Evolutionary conservation across 2,113 vertebrate genomes (phyloP), one percentile per base, ranked within the genome.

Genomic region (Cavia porcellus): DNA sequence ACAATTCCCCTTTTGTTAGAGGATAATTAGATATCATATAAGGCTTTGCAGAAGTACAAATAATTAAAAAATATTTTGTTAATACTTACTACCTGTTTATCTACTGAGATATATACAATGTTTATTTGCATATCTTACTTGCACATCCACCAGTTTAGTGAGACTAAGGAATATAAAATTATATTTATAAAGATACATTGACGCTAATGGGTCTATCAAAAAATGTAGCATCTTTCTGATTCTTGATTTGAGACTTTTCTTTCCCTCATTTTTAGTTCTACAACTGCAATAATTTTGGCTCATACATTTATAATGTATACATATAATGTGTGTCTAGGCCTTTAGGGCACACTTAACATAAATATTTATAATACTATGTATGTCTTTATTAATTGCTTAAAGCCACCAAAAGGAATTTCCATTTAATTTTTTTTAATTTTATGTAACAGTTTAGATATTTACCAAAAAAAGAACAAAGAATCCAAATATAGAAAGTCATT

Each of bases 301-400:
- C 92, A 7, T 88, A 52, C 6, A 15, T 70, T 87, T 77, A 11
- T 57, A 80, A 52, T 17, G 35, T 75, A 90, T 90, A 47, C 47
- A 1, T 24, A 25, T 62, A 62, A 62, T 85, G 42, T 15, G 38
- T 86, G 20, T 59, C 75, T 92, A 85, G 42, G 25, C 4, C 61
- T 30, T 61, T 24, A 9, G 2, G 6, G 3, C 68, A 52, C 0
- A 79, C 9, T 38, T 38, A 77, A 25, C 1, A 32, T 55, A 85
- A 3, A 55, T 86, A 83, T 90, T 90, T 94, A 62, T 0, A 81
- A 1, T 85, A 28, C 9, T 57, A 79, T n/a, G 80, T 86, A 59
- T 62, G 85, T 84, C 61, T 89, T 95, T 93, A 83, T 77, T 64
- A 94, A 61, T 35, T 90, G 52, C 25, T 6, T 62, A 72, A 92